Conservation (phyloP, 2,797 vertebrate species). For the Chaetophractus vellerosus region DNA sequence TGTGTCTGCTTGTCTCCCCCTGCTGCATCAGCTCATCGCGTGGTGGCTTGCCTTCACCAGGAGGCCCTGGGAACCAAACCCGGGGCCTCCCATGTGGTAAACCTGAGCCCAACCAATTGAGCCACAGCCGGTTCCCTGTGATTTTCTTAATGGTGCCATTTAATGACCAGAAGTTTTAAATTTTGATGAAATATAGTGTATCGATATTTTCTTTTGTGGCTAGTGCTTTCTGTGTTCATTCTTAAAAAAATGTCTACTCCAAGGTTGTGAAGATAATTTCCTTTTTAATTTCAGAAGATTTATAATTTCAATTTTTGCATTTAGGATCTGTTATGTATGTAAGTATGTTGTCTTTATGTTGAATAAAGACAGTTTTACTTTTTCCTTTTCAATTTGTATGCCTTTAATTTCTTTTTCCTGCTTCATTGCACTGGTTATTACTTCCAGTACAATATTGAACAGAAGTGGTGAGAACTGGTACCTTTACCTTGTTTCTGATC, state of each 20-base stretch:
- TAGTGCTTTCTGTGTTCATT: constrained; percentile 9
- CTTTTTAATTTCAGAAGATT: neutral
- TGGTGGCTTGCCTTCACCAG: no score
- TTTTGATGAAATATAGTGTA: neutral
- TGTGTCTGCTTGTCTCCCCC: no score
- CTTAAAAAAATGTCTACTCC: neutral
- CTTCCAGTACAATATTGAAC: neutral
- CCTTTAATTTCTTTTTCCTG: constrained; percentile 12
- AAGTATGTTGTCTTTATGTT: neutral
- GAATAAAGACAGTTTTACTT: neutral
- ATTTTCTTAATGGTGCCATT: constrained; percentile 53
- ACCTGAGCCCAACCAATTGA: no score
- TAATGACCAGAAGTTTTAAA: constrained; percentile 52
- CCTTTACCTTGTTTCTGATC: constrained; percentile 25
- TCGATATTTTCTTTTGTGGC: constrained; percentile 1
- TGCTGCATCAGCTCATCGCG: no score
- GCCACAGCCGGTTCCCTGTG: no score
- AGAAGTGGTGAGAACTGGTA: neutral
- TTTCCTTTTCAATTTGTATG: neutral
- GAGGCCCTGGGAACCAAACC: no score
- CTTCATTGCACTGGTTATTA: neutral
- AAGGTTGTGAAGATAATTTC: neutral
- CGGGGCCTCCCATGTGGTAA: no score
- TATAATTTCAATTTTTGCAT: constrained; percentile 46
- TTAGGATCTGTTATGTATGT: neutral